Percentiles rank a stretch among this genome's conserved stretches.
Conservation (phyloP, 2,113 vertebrate species). For the Megatriorchis doriae region DNA sequence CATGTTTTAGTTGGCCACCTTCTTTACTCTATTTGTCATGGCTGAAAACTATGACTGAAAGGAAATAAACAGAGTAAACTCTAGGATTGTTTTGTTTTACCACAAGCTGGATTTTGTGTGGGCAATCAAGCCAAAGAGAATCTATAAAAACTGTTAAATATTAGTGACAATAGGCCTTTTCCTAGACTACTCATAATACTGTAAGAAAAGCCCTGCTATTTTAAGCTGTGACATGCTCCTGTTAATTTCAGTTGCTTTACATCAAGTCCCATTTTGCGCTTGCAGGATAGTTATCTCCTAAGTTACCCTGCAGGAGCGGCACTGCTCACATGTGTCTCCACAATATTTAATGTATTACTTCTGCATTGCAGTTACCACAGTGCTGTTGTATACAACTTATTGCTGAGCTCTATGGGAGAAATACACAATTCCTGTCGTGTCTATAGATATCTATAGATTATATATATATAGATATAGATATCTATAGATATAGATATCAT, state of each 20-base stretch:
- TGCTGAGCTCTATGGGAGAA: background rate
- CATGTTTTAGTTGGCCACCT: background rate
- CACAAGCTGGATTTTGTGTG: background rate
- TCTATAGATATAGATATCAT: too few relatives aligned
- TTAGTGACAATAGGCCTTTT: background rate
- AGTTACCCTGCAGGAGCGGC: background rate
- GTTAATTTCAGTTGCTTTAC: background rate
- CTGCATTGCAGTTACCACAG: background rate
- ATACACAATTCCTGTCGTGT: background rate
- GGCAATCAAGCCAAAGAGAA: background rate
- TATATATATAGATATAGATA: too few relatives aligned
- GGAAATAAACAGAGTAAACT: background rate
- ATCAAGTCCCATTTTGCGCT: background rate
- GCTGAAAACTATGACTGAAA: background rate
- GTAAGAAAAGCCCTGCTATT: background rate
- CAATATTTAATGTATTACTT: background rate
- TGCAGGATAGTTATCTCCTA: background rate
- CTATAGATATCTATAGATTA: fast-evolving
- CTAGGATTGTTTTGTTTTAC: background rate
- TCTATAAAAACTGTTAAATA: background rate
- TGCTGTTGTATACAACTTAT: background rate
- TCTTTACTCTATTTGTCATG: background rate
- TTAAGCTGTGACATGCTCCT: background rate
- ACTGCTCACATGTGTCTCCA: background rate
- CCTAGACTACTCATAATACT: background rate